Percentiles rank a stretch among this genome's conserved stretches.
phyloP scores from a whole-genome alignment of 2,888 invertebrate species.

The Cecidostiba fungosa region DNA sequence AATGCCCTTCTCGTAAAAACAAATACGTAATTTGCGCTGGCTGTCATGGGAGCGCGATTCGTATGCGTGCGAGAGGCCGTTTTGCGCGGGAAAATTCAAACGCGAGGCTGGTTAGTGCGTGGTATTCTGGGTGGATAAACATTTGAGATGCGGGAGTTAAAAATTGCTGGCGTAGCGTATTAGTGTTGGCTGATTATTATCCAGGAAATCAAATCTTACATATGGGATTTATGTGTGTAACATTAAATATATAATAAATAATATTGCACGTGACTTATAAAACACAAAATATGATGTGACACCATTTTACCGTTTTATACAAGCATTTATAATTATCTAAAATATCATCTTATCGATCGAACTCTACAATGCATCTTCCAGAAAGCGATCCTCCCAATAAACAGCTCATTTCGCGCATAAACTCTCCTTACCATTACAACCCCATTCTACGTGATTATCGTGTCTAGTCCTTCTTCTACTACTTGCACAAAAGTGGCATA shows the following conservation, averaged over 20 bases:
- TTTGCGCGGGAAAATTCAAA: constrained; percentile 50
- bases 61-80: not conserved
- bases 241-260: too few species aligned
- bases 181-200: too few species aligned
- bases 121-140: too few species aligned
- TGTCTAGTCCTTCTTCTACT: not conserved
- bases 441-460: not conserved
- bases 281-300: too few species aligned
- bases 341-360: not conserved
- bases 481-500: constrained; percentile 18
- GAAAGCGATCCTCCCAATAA: not conserved
- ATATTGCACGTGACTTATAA: too few species aligned
- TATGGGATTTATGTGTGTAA: too few species aligned
- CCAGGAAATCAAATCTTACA: too few species aligned
- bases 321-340: not conserved
- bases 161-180: not conserved
- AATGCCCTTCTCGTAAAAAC: constrained; percentile 55
- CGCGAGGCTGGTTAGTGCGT: not conserved
- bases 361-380: not conserved
- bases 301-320: too few species aligned
- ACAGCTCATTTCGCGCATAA: not conserved
- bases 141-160: not conserved
- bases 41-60: constrained; percentile 10
- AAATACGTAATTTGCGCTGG: constrained; percentile 53
- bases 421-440: not conserved